Percentiles rank a stretch among this genome's conserved stretches.
Conservation (phyloP, 2,113 vertebrate species). For the Oophaga pumilio region DNA sequence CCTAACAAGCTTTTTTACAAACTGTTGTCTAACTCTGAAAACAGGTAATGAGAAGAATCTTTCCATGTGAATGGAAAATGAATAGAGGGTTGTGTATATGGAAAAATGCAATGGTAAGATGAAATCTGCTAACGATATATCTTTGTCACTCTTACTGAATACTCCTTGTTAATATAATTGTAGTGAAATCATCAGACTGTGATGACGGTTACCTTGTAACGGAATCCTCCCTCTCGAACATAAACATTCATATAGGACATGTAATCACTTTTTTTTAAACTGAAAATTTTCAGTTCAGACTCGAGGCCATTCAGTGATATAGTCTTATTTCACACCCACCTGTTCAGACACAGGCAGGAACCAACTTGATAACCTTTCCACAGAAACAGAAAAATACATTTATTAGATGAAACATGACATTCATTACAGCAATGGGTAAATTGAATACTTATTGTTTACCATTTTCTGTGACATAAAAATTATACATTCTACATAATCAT, state of each 20-base stretch:
- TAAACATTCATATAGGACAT: slow-evolving; percentile 13
- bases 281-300: neutral
- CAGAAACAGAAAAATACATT: slow-evolving; percentile 3
- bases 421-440: neutral
- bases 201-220: slow-evolving; percentile 11
- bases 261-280: neutral
- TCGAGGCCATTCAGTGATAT: slow-evolving; percentile 9
- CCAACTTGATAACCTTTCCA: slow-evolving; percentile 17
- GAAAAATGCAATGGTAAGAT: neutral
- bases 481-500: neutral
- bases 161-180: neutral
- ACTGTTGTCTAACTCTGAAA: too few relatives aligned
- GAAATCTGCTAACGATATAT: neutral
- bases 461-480: neutral
- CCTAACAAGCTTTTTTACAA: too few relatives aligned
- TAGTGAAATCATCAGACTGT: neutral
- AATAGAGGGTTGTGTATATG: neutral
- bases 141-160: neutral
- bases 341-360: slow-evolving; percentile 42
- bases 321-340: neutral
- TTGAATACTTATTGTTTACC: neutral
- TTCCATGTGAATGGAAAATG: neutral
- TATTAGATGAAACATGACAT: neutral
- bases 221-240: neutral
- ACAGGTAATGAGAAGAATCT: neutral